Evolutionary conservation across 2,888 invertebrate species (phyloP).

Genomic region (Andrena chrysosceles): DNA sequence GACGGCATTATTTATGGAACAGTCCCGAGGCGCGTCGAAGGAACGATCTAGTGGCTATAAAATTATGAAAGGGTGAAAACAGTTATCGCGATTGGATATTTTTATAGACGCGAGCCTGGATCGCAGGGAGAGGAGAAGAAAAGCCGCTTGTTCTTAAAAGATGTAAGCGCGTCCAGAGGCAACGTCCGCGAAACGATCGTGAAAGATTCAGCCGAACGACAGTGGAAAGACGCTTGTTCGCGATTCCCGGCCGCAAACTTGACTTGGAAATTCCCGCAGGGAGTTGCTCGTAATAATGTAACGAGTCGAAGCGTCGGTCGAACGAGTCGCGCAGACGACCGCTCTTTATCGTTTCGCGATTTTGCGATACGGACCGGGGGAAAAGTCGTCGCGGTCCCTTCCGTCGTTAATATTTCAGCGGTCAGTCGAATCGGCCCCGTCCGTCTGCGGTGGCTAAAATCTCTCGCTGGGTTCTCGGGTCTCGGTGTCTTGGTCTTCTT

Average conservation of each 20-base stretch:
- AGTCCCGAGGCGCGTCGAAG: neutral
- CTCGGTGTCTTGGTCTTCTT: neutral
- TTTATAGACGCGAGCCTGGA: neutral
- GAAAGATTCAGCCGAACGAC: constrained; percentile 76
- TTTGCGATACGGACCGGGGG: neutral
- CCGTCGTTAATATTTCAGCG: constrained; percentile 42
- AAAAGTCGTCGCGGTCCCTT: neutral
- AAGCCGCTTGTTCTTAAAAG: constrained; percentile 68
- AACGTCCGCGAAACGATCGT: constrained; percentile 68
- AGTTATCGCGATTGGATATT: constrained; percentile 6
- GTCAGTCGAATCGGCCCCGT: neutral
- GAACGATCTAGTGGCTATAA: neutral
- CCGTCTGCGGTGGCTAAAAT: neutral
- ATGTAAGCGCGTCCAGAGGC: constrained; percentile 73
- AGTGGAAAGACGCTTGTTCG: constrained; percentile 66
- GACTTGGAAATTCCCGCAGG: constrained; percentile 56
- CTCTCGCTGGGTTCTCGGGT: neutral
- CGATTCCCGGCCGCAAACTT: constrained; percentile 49
- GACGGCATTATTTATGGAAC: neutral
- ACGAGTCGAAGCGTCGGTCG: constrained; percentile 40
- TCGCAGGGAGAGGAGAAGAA: constrained; percentile 18
- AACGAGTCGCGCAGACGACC: neutral
- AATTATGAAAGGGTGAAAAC: neutral
- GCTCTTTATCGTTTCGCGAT: constrained; percentile 41
- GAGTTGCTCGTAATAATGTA: constrained; percentile 59